Evolutionary conservation across 2,888 invertebrate genomes (phyloP).

Genomic region (Stegophylla sp.): DNA sequence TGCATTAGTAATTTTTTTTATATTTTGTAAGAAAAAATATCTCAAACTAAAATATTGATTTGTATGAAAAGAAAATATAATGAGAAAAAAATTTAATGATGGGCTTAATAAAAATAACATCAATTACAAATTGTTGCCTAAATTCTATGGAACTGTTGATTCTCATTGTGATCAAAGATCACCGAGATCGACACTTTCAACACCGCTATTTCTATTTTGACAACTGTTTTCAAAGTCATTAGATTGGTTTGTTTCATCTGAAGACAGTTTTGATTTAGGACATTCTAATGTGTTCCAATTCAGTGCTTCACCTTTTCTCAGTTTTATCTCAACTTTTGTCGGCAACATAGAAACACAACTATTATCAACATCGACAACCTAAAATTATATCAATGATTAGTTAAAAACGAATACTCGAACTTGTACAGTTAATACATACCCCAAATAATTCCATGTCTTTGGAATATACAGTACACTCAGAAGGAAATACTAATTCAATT

Average conservation of each 20-base stretch:
- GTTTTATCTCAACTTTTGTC: constrained; percentile 90
- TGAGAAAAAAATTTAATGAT: background rate
- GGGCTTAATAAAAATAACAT: background rate
- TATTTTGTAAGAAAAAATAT: background rate
- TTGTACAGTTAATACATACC: constrained; percentile 67
- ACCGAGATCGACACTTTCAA: constrained; percentile 43
- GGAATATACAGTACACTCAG: constrained; percentile 76
- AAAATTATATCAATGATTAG: constrained; percentile 62
- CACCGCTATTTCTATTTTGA: background rate
- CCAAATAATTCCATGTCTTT: constrained; percentile 82
- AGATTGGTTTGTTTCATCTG: background rate
- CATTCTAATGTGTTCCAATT: constrained; percentile 81
- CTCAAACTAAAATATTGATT: background rate
- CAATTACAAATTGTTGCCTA: background rate
- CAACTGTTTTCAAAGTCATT: background rate
- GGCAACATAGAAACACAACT: constrained; percentile 81
- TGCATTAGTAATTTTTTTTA: background rate
- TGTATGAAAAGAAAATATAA: background rate
- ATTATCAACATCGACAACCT: constrained; percentile 79
- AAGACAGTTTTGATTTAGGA: constrained; percentile 65
- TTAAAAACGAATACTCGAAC: constrained; percentile 62
- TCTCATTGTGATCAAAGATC: constrained; percentile 22
- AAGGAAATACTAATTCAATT: constrained; percentile 78
- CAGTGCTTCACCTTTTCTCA: constrained; percentile 85
- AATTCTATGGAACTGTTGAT: background rate